Evolutionary conservation across 2,113 vertebrate genomes (phyloP), one percentile per base, ranked within the genome.

Genomic region (Origma solitaria): DNA sequence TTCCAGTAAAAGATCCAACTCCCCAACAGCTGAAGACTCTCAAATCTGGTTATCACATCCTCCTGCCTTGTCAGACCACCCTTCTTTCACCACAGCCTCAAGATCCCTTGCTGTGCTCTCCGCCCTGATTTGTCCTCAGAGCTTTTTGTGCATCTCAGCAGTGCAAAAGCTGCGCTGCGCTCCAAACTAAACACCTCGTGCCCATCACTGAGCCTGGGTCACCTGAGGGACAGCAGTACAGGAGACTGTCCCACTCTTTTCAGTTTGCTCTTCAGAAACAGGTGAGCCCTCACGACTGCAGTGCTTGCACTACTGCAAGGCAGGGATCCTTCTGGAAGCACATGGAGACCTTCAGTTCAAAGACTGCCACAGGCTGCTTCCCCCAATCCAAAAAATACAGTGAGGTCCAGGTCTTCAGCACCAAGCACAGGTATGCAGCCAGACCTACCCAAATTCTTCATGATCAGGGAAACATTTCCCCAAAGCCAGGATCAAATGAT

Each of bases 281-380:
- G 15, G 19, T 35, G 49, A 80, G 24, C 28, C 24, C 49, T 64
- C 33, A 14, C 4, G 6, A 18, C n/a, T 27, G 77, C 68, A 56
- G 17, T 11, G 22, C 27, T 4, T 15, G 14, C 22, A 45, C 9
- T n/a, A 10, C 51, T 25, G 44, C 5, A 11, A 60, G 40, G 40
- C 53, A 68, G 8, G 12, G 30, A 53, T 68, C 28, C 35, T 86
- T 58, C 58, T 12, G 11, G 24, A 91, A 83, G 42, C 57, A 61
- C 11, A 6, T 0, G 2, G 37, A 73, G 13, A 18, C 27, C 14
- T n/a, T 5, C 5, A 2, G 2, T 10, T 40, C 64, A 35, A 42
- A 44, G 60, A 38, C 7, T 30, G 68, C 28, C 53, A 35, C 13
- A 4, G 22, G 54, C 30, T 61, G 47, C 1, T 13, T 47, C 9